Conservation (phyloP, 2,113 vertebrate species). For the Alaudala cheleensis region DNA sequence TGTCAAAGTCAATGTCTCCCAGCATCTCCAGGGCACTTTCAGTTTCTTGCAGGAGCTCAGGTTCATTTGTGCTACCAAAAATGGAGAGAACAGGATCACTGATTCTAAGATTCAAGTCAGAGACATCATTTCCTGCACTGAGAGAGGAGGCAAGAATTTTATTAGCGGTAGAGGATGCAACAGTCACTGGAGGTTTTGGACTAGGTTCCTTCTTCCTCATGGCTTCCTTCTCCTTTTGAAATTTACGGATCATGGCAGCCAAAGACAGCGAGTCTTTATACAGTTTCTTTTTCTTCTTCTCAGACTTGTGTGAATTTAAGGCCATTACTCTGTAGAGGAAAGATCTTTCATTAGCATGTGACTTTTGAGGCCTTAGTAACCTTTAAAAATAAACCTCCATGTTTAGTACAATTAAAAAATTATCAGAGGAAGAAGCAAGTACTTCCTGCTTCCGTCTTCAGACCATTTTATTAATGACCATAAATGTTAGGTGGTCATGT, state of each 20-base stretch:
- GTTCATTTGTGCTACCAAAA: constrained; percentile 89
- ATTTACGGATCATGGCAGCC: constrained; percentile 95
- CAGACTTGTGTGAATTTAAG: constrained; percentile 90
- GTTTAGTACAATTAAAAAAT: background rate
- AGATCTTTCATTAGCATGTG: background rate
- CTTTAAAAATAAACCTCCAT: background rate
- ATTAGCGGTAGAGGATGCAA: constrained; percentile 67
- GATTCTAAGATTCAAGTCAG: constrained; percentile 76
- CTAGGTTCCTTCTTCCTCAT: constrained; percentile 83
- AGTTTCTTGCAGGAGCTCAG: constrained; percentile 87
- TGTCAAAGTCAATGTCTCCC: constrained; percentile 91
- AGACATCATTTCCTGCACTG: constrained; percentile 70
- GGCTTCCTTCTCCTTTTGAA: constrained; percentile 94
- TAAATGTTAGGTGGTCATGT: background rate
- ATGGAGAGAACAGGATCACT: constrained; percentile 90
- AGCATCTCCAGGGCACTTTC: constrained; percentile 89
- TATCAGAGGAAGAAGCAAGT: background rate
- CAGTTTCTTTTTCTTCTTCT: constrained; percentile 98
- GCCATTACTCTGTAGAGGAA: constrained; percentile 81
- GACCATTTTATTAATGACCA: background rate
- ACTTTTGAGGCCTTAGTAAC: background rate
- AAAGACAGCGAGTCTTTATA: constrained; percentile 92
- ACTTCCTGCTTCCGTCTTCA: background rate
- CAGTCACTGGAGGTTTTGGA: constrained; percentile 58
- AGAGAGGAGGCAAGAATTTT: constrained; percentile 66